phyloP scores from a whole-genome alignment of 92 coral and sea anemone species.

The Siderastrea siderea region DNA sequence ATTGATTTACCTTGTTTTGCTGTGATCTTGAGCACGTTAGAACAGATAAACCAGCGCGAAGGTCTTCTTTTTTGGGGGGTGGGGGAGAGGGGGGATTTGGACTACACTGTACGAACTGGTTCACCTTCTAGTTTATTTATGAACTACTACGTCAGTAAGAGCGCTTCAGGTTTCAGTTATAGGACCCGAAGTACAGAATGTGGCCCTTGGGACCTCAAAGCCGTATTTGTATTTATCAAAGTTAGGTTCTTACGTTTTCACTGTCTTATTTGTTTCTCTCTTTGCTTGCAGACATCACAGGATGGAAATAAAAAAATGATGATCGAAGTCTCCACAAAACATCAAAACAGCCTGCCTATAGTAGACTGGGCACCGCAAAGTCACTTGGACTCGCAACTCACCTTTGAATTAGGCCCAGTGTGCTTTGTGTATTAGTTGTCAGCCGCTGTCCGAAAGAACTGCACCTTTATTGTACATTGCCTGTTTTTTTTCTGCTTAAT shows the following conservation, averaged over 20 bases:
- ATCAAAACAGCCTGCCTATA: constrained; percentile 76
- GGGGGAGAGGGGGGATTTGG: no score
- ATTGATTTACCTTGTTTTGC: no score
- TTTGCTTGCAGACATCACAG: constrained; percentile 54
- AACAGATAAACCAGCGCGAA: no score
- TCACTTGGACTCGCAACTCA: constrained; percentile 60
- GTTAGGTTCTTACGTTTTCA: neutral
- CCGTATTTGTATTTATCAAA: no score
- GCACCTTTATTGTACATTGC: constrained; percentile 25
- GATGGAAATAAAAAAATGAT: constrained; percentile 70
- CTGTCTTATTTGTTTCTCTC: neutral
- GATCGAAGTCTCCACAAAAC: constrained; percentile 62
- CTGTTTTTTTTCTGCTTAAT: constrained; percentile 17
- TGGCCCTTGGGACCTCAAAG: no score
- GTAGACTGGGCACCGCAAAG: constrained; percentile 76
- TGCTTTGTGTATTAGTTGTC: constrained; percentile 70
- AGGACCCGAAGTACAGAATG: no score
- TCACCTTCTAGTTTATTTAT: no score
- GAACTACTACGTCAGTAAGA: no score
- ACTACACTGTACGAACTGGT: no score
- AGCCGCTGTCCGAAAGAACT: constrained; percentile 5
- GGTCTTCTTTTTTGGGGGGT: no score
- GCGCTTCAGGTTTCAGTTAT: no score
- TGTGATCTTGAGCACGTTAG: no score
- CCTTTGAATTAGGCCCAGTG: constrained; percentile 78